Evolutionary conservation across 2,797 vertebrate species (phyloP), one percentile per base, ranked within the genome.

Genomic region (Pipistrellus nathusii): DNA sequence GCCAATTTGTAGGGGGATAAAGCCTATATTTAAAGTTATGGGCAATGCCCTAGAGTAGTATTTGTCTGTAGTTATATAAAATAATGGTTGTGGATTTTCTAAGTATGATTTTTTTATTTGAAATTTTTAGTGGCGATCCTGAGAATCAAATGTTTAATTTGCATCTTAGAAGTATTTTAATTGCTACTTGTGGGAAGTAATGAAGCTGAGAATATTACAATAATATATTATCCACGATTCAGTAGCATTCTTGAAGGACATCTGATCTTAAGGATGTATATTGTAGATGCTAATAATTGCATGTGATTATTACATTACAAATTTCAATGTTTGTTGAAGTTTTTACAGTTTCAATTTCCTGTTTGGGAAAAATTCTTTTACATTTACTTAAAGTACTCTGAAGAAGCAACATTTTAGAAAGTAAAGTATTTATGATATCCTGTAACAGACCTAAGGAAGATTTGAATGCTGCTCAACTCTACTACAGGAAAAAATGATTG

Each of bases 41-140:
- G 77, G 35, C 57, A 72, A 77, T 85, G 17, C n/a, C 30, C 23
- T 48, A 23, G 17, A 5, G 7, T 62, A 66, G 15, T 78, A 72
- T 66, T 87, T 46, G 75, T 90, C 21, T 68, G 0, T 27, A 44
- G 87, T 94, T 44, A 21, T 85, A 48, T 9, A 44, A 85, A 88
- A 72, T 68, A 77, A 27, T 91, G 44, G 11, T 44, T 94, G 15
- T 86, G 59, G n/a, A 88, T 95, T 92, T 96, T 51, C 13, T 66
- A 86, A 88, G 53, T 55, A 53, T 81, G 59, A 85, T 44, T 95
- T 95, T 95, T 94, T 94, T 10, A 81, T 84, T 84, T 90, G 77
- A 95, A 92, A 80, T 48, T 87, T 95, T 93, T 71, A 91, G 69
- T 87, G 55, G 57, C 48, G 14, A 51, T 90, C 69, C 57, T 91